Evolutionary conservation across 2,113 vertebrate species (phyloP).

Genomic region (Periophthalmus modestus): DNA sequence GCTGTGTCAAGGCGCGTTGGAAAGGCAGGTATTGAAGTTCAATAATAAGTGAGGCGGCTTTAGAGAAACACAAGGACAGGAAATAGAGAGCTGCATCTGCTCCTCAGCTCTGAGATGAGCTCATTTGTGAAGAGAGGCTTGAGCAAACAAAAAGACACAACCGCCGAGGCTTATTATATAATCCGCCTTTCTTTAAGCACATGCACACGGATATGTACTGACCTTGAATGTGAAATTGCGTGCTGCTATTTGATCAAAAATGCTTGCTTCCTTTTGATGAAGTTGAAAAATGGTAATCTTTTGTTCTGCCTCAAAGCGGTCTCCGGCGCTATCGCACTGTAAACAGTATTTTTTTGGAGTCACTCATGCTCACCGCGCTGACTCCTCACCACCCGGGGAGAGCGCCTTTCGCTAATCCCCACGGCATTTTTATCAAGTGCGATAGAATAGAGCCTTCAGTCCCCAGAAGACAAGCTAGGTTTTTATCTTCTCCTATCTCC

Average conservation of each 20-base stretch:
- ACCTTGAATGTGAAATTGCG: slow-evolving; percentile 52
- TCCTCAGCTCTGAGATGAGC: slow-evolving; percentile 42
- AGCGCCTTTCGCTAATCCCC: slow-evolving; percentile 66
- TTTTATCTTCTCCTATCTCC: slow-evolving; percentile 61
- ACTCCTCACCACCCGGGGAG: slow-evolving; percentile 53
- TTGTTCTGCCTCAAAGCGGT: slow-evolving; percentile 48
- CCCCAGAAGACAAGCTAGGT: slow-evolving; percentile 46
- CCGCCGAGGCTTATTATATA: slow-evolving; percentile 37
- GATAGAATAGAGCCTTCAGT: slow-evolving; percentile 66
- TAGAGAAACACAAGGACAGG: slow-evolving; percentile 33
- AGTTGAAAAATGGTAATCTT: slow-evolving; percentile 58
- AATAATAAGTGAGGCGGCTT: slow-evolving; percentile 40
- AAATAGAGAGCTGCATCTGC: slow-evolving; percentile 27
- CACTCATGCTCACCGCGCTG: slow-evolving; percentile 48
- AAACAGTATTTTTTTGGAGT: slow-evolving; percentile 52
- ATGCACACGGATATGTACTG: slow-evolving; percentile 26
- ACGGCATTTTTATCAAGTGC: slow-evolving; percentile 60
- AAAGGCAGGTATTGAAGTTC: slow-evolving; percentile 44
- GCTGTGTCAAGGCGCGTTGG: slow-evolving; percentile 32
- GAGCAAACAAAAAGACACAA: slow-evolving; percentile 30
- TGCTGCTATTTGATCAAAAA: slow-evolving; percentile 48
- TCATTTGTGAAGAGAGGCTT: slow-evolving; percentile 41
- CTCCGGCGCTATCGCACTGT: slow-evolving; percentile 43
- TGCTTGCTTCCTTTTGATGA: slow-evolving; percentile 36
- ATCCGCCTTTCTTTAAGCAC: slow-evolving; percentile 30